Evolutionary conservation across 2,113 vertebrate genomes (phyloP), one percentile per base, ranked within the genome.

Genomic region (Capra hircus): DNA sequence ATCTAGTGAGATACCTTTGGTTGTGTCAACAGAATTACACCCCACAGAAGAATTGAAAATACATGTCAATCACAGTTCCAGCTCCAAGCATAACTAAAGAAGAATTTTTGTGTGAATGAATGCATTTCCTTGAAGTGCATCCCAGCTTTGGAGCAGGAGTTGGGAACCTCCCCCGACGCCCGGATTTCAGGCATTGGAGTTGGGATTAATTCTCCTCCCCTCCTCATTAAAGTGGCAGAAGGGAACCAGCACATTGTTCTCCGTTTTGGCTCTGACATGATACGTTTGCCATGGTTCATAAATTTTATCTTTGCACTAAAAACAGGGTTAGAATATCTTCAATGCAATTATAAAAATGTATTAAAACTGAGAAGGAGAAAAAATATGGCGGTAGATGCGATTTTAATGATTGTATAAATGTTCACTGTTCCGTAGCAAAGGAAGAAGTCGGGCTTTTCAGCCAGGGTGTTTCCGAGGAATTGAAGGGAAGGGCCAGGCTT

Each of bases 251-350:
- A 97, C 98, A 98, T 98, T 99, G 98, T 99, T 99, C 99, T 99
- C 98, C 57, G 48, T 98, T 98, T 98, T 98, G 98, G 98, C 98
- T 98, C 98, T 98, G 98, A 98, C 98, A 98, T 98, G 98, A 99
- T 98, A 98, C 92, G 97, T 98, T 99, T 98, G 98, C 98, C 98
- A 98, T 60, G 98, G 98, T 98, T 98, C 98, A 98, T 99, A 99
- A 99, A 99, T 99, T 99, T 99, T 99, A 99, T 99, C 98, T 99
- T 98, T 99, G 98, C 98, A 99, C 98, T 99, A 99, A 99, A 99
- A 99, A 99, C 99, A 99, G 98, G 98, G 98, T 99, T 98, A 99
- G 99, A 99, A 99, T 99, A 99, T 99, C 98, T 98, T 99, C 99
- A 97, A 94, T 98, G 99, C 98, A 99, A 99, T 99, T 99, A 99